Evolutionary conservation across 53 echinoderm and acorn worm species (phyloP), one percentile per base, ranked within the genome.

Genomic region (Pentamera pediparva): DNA sequence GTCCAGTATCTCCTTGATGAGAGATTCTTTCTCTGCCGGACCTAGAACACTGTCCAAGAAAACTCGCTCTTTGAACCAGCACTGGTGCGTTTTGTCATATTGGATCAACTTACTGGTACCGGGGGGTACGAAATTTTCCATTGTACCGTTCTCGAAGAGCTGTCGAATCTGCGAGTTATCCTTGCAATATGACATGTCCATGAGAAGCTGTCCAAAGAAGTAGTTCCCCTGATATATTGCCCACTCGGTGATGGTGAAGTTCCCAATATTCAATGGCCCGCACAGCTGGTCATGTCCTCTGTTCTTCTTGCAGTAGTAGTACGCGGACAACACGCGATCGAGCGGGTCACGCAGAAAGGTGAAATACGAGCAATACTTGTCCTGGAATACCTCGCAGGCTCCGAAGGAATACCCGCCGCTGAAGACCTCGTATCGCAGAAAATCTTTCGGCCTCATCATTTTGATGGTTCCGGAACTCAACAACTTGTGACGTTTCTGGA

Each of bases 181-280:
- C 24, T 15, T n/a, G 36, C 73, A 72, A 72, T 53, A 72, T 18
- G 21, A 17, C 13, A 5, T 26, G 10, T 54, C 31, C 52, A 54
- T 51, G 19, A 72, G 37, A 9, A 72, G 54, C 13, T 72, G 73
- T 3, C 37, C 5, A 38, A 72, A 72, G 33, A 72, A 72, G 35
- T 72, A 72, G 54, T 54, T 72, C 4, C 73, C 73, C 35, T 72
- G 73, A 35, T 72, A 72, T 24, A 52, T 35, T 22, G 73, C 73
- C 73, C 73, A 72, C 36, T 72, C 53, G 35, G 32, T 15, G 19
- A 72, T 48, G 18, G 52, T 72, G 36, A 72, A 72, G 32, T 72
- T 53, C 19, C 52, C 73, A 3, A 52, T 37, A 1, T 30, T 15
- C 54, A 72, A 20, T 19, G 52, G 73, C 21, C 73, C 73, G 20